Base-by-base conservation (phyloP, 2,113 vertebrate species). In the Tetrax tetrax region DNA sequence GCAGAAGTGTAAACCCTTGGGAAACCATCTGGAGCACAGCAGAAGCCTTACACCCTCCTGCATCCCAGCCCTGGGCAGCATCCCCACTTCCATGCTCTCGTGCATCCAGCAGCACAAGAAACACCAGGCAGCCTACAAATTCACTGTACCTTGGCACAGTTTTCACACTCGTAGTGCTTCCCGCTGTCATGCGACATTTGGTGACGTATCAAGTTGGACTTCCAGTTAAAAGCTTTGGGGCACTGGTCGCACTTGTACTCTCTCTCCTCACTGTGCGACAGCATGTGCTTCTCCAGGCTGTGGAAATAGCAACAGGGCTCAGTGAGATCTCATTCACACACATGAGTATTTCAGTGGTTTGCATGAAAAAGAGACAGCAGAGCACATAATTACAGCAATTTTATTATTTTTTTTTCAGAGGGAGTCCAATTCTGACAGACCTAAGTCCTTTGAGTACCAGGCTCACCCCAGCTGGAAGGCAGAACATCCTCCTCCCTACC, bases 231-330 rank as follows among this genome's bases (percentile, higher is more conserved):
- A 27, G 98, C 98, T 92, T 98, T 98, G 93, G 98, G 98, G 85
- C 98, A 98, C 96, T 99, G 99, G 97, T 99, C 98, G 76, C 99
- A 99, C 97, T 99, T 99, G 92, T 99, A 99, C 96, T 99, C 99
- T 96, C 98, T 97, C 96, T 99, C 99, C 95, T 99, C 99, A 1
- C 99, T 99, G 97, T 99, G 99, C 9, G 98, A 99, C 95, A 99
- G 97, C 96, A 98, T 98, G 96, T 99, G 99, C 92, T 99, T 98
- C 97, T 99, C 99, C 98, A 99, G 98, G 97, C 99, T 99, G 98
- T 54, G 51, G 96, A 95, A 93, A 97, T 19, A 98, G 93, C 63
- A 98, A 94, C 64, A 93, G 70, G 77, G 82, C 83, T 96, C 83
- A 61, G 81, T 74, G 59, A 96, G 74, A 24, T 64, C 12, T 20